phyloP scores from a whole-genome alignment of 53 echinoderm and acorn worm genomes.

The Pentamera pediparva region DNA sequence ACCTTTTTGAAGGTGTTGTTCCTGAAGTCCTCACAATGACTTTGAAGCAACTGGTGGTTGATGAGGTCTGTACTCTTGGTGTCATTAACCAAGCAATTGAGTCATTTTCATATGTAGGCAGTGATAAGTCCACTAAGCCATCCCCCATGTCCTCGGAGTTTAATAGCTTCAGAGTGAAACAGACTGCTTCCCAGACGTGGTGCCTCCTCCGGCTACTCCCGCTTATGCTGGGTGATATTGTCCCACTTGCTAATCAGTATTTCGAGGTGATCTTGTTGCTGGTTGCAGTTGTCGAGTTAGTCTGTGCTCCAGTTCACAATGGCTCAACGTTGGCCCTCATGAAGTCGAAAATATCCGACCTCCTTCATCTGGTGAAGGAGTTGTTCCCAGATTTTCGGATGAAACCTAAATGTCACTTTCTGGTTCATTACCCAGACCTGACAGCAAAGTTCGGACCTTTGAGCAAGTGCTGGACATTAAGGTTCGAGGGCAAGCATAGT shows the following conservation, averaged over 20 bases:
- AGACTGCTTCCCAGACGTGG: conserved; percentile 3
- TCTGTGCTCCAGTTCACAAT: conserved; percentile 31
- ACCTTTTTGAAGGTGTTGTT: conserved; percentile 7
- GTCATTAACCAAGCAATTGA: background rate
- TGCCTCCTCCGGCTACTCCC: conserved; percentile 20
- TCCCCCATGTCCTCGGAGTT: background rate
- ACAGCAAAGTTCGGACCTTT: background rate
- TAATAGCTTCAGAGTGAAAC: background rate
- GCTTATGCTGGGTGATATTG: conserved; percentile 15
- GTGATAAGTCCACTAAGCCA: background rate
- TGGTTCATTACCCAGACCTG: background rate
- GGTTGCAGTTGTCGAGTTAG: conserved; percentile 25
- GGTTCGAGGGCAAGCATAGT: background rate
- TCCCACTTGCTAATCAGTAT: background rate
- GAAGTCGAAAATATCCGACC: background rate
- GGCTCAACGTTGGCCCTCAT: background rate
- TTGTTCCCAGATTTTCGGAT: background rate
- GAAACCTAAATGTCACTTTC: conserved; percentile 4
- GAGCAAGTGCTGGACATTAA: conserved; percentile 2
- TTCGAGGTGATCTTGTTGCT: conserved; percentile 19
- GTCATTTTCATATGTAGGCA: background rate
- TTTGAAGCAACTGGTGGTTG: background rate
- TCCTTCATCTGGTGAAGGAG: background rate
- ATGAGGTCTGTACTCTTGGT: background rate
- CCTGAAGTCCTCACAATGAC: background rate